Evolutionary conservation across 2,113 vertebrate genomes (phyloP), one percentile per base, ranked within the genome.

Genomic region (Rhinopomastus cyanomelas): DNA sequence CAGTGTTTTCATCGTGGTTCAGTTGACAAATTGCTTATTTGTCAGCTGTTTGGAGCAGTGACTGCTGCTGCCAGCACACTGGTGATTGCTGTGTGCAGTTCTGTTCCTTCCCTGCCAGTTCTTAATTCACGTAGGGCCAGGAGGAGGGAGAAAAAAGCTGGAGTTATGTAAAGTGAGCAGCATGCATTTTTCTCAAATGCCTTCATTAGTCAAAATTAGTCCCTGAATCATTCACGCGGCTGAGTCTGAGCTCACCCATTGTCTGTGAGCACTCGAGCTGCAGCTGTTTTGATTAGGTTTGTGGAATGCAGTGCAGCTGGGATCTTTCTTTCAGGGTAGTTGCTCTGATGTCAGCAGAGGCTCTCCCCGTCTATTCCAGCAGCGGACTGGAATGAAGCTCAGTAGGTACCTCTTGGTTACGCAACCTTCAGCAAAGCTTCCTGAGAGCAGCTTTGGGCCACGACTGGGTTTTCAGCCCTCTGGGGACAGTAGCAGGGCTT

Each of bases 181-280:
- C 42, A 72, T 67, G 21, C 62, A 5, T 36, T 77, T 81, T 27
- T 3, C 46, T 73, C 25, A 69, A 37, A 61, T 51, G 18, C 69
- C 61, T 73, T 89, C 12, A 76, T 94, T 90, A 94, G 77, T 86
- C 56, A 71, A 69, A 91, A 86, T 82, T 88, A 82, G 78, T 59
- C 34, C 17, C 46, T 79, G 56, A 85, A 73, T 92, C 73, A 82
- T 93, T 89, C 80, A 76, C 79, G 62, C 16, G 52, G 34, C 32
- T 66, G 64, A 75, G 79, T 90, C 67, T 85, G 84, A 73, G 66
- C 61, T 90, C 62, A 48, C 51, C 59, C 46, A 0, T 60, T 79
- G 91, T 82, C 66, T 80, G 32, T 46, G 60, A 80, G 81, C 78
- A 32, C 64, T 88, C 62, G 34, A 48, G 53, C 5, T 90, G 78